A percentile compares a stretch with the other conserved stretches of the same genome.
phyloP scores from a whole-genome alignment of 2,888 invertebrate genomes.

The Zaprionus lineosus region DNA sequence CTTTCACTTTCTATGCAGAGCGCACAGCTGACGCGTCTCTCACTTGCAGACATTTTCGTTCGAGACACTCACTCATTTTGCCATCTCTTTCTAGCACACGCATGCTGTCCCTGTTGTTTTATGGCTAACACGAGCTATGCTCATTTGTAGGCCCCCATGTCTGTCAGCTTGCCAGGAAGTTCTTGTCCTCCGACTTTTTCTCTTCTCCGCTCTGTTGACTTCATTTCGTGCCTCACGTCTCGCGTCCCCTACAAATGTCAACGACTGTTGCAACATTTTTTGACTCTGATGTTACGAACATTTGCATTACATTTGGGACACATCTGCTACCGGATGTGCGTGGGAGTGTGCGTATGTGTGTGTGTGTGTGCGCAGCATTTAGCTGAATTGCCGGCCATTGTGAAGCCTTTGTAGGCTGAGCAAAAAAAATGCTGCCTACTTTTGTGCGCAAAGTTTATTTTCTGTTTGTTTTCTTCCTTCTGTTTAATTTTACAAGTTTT shows the following conservation, averaged over 20 bases:
- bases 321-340: not conserved
- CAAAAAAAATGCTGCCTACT: slow-evolving; percentile 45
- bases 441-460: slow-evolving; percentile 31
- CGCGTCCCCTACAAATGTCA: slow-evolving; percentile 39
- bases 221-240: slow-evolving; percentile 21
- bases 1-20: slow-evolving; percentile 22
- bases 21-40: slow-evolving; percentile 36
- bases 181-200: slow-evolving; percentile 26
- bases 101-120: slow-evolving; percentile 61
- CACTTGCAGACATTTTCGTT: slow-evolving; percentile 24
- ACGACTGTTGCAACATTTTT: slow-evolving; percentile 48
- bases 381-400: no score
- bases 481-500: slow-evolving; percentile 5
- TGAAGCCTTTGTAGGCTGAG: no score
- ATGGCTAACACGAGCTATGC: slow-evolving; percentile 71
- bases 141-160: slow-evolving; percentile 41
- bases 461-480: slow-evolving; percentile 13
- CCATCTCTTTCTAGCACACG: no score
- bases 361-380: not conserved
- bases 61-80: not conserved
- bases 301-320: slow-evolving; percentile 29
- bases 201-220: slow-evolving; percentile 4
- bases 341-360: not conserved
- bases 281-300: slow-evolving; percentile 19
- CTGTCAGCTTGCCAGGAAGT: slow-evolving; percentile 1